phyloP scores from a whole-genome alignment of 2,113 vertebrate genomes.

The Oryzias javanicus region DNA sequence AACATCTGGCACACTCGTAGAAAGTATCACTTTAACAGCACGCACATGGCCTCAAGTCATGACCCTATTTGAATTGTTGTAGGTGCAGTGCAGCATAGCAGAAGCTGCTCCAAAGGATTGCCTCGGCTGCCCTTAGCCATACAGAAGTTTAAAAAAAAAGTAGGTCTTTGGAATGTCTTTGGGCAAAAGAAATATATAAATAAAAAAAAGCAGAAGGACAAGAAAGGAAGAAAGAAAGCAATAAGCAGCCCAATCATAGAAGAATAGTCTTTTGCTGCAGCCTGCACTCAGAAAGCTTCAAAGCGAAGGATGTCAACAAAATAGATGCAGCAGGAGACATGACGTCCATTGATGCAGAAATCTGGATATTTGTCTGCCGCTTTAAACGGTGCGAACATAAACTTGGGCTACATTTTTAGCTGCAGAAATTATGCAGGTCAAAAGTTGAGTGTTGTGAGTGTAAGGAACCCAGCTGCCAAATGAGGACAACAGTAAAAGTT shows the following conservation, averaged over 20 bases:
- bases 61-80: constrained; percentile 67
- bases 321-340: constrained; percentile 52
- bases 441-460: neutral
- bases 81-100: constrained; percentile 68
- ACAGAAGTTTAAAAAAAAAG: constrained; percentile 57
- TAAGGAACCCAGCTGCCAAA: no score
- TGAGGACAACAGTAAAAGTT: no score
- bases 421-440: constrained; percentile 5
- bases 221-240: constrained; percentile 51
- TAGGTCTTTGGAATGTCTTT: constrained; percentile 63
- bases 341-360: constrained; percentile 54
- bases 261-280: constrained; percentile 61
- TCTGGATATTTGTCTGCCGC: constrained; percentile 34
- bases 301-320: constrained; percentile 56
- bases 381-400: constrained; percentile 17
- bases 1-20: constrained; percentile 55
- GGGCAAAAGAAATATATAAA: constrained; percentile 43
- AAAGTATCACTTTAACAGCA: constrained; percentile 57
- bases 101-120: constrained; percentile 56
- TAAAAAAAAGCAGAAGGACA: constrained; percentile 36
- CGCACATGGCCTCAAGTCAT: constrained; percentile 62
- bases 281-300: constrained; percentile 50
- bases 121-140: constrained; percentile 62
- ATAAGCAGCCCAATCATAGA: constrained; percentile 59
- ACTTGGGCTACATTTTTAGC: constrained; percentile 6